phyloP scores from a whole-genome alignment of 1,140 invertebrate species.

The Sminthurinus signatus region DNA sequence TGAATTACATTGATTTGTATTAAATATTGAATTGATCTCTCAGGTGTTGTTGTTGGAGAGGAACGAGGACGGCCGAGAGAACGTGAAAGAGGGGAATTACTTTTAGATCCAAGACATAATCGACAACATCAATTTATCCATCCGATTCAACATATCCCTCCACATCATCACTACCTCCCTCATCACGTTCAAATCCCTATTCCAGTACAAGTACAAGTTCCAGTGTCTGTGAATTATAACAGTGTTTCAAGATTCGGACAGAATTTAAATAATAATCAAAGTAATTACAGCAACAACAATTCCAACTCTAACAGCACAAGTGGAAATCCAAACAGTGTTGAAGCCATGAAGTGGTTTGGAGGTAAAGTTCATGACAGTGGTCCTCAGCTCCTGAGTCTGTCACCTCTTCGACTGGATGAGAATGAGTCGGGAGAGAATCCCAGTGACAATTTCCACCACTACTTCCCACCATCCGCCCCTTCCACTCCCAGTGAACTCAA shows the following conservation, averaged over 20 bases:
- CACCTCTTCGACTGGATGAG: conserved; percentile 50
- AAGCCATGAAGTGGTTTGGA: conserved; percentile 41
- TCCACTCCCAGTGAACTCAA: conserved; percentile 35
- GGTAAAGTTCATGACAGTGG: conserved; percentile 50
- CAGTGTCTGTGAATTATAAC: background rate
- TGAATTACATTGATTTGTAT: no score
- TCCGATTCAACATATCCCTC: background rate
- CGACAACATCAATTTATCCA: no score
- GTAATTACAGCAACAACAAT: background rate
- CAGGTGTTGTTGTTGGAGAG: no score
- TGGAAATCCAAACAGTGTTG: conserved; percentile 18
- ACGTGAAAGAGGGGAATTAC: no score
- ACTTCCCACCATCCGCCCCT: conserved; percentile 36
- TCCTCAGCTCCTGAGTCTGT: conserved; percentile 61
- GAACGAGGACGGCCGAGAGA: no score
- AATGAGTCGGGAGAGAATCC: conserved; percentile 16
- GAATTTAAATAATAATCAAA: no score
- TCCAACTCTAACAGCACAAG: background rate
- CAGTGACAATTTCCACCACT: conserved; percentile 18
- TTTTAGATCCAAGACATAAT: no score
- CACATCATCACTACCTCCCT: background rate
- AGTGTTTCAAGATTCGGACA: background rate
- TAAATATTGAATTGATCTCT: no score
- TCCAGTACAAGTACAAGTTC: background rate
- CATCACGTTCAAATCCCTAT: background rate